phyloP scores from a whole-genome alignment of 2,113 vertebrate genomes.

The Elaphurus davidianus region DNA sequence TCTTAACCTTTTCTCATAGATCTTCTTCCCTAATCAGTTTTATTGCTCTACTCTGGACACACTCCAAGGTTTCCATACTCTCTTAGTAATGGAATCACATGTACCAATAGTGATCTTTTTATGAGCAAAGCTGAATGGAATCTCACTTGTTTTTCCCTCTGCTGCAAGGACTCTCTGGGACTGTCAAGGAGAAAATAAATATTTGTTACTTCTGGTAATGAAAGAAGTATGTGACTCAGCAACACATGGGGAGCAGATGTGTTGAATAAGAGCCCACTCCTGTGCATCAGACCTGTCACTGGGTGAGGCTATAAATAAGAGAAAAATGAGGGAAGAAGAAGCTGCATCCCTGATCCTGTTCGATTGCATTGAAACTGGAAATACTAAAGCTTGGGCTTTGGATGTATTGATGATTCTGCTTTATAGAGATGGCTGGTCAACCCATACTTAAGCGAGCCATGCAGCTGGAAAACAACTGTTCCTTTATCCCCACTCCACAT shows the following conservation, averaged over 20 bases:
- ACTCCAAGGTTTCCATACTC: not conserved
- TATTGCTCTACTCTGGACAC: not conserved
- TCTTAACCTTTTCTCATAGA: not conserved
- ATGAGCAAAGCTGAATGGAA: slow-evolving; percentile 71
- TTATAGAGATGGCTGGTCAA: not conserved
- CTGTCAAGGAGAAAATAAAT: slow-evolving; percentile 79
- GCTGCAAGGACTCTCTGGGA: slow-evolving; percentile 57
- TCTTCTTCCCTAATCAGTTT: slow-evolving; percentile 25
- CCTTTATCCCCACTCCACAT: accelerated
- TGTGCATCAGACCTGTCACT: slow-evolving; percentile 52
- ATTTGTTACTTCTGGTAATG: slow-evolving; percentile 73
- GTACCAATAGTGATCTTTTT: not conserved
- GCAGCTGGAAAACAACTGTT: not conserved
- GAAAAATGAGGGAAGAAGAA: not conserved
- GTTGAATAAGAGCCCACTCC: slow-evolving; percentile 63
- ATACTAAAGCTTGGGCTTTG: not conserved
- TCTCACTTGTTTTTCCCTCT: slow-evolving; percentile 63
- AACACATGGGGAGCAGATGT: slow-evolving; percentile 76
- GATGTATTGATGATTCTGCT: not conserved
- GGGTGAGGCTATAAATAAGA: slow-evolving; percentile 52
- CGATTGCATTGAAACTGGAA: not conserved
- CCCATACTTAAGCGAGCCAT: not conserved
- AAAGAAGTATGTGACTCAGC: slow-evolving; percentile 74
- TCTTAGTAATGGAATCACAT: not conserved
- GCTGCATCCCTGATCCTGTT: not conserved